A percentile compares a stretch with the other conserved stretches of the same genome.
phyloP scores from a whole-genome alignment of 2,113 vertebrate genomes.

The Melanocharis versteri region DNA sequence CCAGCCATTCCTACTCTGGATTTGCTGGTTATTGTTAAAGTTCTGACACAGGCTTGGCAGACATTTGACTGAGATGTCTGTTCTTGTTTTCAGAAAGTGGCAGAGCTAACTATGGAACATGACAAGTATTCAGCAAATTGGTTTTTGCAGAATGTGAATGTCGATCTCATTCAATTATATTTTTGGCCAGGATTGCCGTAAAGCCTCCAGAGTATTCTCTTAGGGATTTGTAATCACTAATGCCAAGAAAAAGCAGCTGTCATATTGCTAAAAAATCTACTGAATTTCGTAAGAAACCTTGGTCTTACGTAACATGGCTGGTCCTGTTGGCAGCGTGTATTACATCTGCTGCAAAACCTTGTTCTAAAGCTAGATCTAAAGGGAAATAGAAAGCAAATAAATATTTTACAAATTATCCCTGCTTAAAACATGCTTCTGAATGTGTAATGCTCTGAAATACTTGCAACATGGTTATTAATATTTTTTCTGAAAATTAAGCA shows the following conservation, averaged over 20 bases:
- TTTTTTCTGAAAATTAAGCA: neutral
- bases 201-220: neutral
- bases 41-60: neutral
- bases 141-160: neutral
- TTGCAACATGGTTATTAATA: neutral
- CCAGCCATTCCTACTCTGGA: neutral
- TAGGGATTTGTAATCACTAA: neutral
- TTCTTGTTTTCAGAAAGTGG: neutral
- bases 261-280: neutral
- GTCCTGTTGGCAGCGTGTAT: neutral
- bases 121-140: neutral
- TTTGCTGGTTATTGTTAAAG: neutral
- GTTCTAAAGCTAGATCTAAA: neutral
- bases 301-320: neutral
- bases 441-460: neutral
- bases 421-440: neutral
- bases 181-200: neutral
- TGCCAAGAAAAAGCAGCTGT: constrained; percentile 7
- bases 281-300: neutral
- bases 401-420: neutral
- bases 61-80: neutral
- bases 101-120: neutral
- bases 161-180: neutral
- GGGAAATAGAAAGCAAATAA: neutral
- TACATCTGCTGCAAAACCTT: neutral